phyloP scores from a whole-genome alignment of 2,888 invertebrate genomes.

The Calameuta pallipes region DNA sequence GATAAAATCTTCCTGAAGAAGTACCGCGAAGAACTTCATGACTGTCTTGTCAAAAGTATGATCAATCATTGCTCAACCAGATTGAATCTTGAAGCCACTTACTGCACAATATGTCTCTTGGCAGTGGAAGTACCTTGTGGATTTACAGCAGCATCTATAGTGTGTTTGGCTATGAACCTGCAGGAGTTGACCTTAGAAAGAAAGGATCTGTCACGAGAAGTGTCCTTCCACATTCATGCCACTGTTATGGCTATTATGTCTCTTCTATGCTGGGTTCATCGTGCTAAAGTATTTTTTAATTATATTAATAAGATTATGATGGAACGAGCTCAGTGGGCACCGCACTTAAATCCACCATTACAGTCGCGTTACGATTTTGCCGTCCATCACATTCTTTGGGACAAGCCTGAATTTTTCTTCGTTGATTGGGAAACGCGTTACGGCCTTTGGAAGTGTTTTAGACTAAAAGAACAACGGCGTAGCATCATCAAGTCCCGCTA shows the following conservation, averaged over 20 bases:
- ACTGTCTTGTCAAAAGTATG: conserved; percentile 65
- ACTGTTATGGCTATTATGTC: conserved; percentile 72
- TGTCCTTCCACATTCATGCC: conserved; percentile 71
- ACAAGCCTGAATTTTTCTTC: conserved; percentile 73
- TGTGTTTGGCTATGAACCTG: conserved; percentile 72
- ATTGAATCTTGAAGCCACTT: conserved; percentile 70
- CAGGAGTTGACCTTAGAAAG: conserved; percentile 70
- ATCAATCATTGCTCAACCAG: conserved; percentile 65
- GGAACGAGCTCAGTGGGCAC: conserved; percentile 72
- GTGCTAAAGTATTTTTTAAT: conserved; percentile 70
- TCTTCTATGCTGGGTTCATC: conserved; percentile 73
- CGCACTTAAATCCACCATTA: conserved; percentile 74
- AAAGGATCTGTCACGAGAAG: conserved; percentile 48
- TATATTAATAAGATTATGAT: conserved; percentile 72
- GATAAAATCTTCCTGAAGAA: conserved; percentile 70
- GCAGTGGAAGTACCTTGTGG: conserved; percentile 74
- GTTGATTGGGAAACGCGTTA: conserved; percentile 76
- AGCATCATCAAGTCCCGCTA: not conserved
- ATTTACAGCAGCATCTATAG: conserved; percentile 71
- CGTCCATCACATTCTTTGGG: conserved; percentile 71
- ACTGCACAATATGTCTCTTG: conserved; percentile 69
- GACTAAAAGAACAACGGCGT: not conserved
- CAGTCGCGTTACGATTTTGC: conserved; percentile 69
- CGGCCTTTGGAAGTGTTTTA: conserved; percentile 74
- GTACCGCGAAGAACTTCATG: conserved; percentile 68